These are phyloP conservation scores for Botrylloides violaceus DNA, from an alignment of 23 tunicate species.

Conservation along the genomic window DNA sequence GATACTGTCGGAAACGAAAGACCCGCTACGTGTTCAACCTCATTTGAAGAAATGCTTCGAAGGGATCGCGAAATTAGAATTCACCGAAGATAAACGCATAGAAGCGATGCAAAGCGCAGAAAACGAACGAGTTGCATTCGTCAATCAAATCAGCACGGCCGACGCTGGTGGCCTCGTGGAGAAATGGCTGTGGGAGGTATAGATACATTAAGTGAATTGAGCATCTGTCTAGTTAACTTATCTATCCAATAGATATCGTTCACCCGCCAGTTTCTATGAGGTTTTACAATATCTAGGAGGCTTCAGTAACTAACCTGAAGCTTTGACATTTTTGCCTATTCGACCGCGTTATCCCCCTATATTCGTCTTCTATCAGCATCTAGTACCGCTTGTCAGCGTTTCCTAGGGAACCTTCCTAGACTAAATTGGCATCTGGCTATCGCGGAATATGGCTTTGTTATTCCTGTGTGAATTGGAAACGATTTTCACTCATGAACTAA, in stretches of 20 bases:
- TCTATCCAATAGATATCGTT: too few relatives aligned
- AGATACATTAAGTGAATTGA: too few relatives aligned
- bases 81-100: constrained; percentile 59
- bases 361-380: too few relatives aligned
- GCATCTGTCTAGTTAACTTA: too few relatives aligned
- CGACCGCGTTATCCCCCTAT: too few relatives aligned
- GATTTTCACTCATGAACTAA: constrained; percentile 35
- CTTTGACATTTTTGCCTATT: too few relatives aligned
- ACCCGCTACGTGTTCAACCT: constrained; percentile 83
- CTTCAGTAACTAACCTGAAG: too few relatives aligned
- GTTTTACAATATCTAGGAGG: too few relatives aligned
- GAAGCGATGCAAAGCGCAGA: constrained; percentile 92
- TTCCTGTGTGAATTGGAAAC: constrained; percentile 54
- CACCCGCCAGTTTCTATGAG: too few relatives aligned
- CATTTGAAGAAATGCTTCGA: constrained; percentile 89
- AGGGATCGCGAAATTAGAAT: constrained; percentile 70
- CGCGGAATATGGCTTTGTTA: constrained; percentile 48
- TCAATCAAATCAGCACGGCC: constrained; percentile 34
- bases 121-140: constrained; percentile 59
- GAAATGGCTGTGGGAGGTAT: constrained; percentile 65
- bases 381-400: too few relatives aligned
- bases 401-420: too few relatives aligned
- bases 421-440: too few relatives aligned
- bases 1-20: constrained; percentile 77
- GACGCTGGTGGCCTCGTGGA: constrained; percentile 83